These are phyloP conservation scores for Myathropa florea DNA, from an alignment of 2,888 invertebrate species.

Conservation along the genomic window DNA sequence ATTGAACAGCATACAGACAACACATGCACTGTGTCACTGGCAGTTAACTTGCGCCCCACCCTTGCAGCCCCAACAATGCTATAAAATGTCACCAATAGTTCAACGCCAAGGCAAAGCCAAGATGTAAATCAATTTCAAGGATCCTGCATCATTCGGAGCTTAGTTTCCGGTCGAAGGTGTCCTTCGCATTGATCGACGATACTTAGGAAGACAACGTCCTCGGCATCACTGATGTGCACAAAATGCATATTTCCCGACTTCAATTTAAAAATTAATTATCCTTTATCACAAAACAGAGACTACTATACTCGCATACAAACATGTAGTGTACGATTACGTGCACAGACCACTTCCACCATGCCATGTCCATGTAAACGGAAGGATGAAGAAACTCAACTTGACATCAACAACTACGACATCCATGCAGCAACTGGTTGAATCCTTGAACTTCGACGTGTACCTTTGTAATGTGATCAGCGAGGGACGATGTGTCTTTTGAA, in stretches of 20 bases:
- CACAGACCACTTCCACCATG: not conserved
- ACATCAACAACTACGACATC: constrained; percentile 1
- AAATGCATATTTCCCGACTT: constrained; percentile 1
- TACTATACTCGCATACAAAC: no score
- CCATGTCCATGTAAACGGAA: not conserved
- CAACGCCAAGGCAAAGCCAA: constrained; percentile 23
- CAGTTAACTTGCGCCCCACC: not conserved
- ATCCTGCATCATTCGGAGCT: constrained; percentile 8
- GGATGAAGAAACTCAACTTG: not conserved
- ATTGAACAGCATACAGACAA: constrained; percentile 38
- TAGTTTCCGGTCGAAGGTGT: not conserved
- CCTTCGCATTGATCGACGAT: constrained; percentile 40
- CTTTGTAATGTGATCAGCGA: constrained; percentile 41
- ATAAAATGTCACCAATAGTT: constrained; percentile 24
- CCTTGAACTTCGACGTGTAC: constrained; percentile 60
- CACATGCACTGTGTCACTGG: not conserved
- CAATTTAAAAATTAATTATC: constrained; percentile 40
- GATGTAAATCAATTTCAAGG: constrained; percentile 43
- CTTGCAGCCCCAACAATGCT: constrained; percentile 1
- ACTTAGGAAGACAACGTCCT: not conserved
- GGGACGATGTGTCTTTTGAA: constrained; percentile 1
- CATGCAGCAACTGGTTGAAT: constrained; percentile 53
- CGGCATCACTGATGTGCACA: not conserved
- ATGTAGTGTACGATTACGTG: not conserved
- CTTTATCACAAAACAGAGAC: not conserved